These are phyloP conservation scores for Chionoecetes opilio DNA, from an alignment of 1,140 invertebrate species.

Conservation along the genomic window DNA sequence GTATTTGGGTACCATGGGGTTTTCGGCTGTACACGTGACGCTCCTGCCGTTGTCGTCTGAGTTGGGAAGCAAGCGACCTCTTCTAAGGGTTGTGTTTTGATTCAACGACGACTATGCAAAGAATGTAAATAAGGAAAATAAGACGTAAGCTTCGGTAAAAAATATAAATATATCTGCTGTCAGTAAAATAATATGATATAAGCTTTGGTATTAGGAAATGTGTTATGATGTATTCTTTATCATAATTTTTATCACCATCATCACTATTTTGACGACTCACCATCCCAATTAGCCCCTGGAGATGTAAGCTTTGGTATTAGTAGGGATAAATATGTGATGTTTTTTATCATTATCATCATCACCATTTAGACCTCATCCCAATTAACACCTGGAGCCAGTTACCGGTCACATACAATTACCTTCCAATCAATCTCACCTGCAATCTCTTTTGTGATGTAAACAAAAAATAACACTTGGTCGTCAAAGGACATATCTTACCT, in stretches of 20 bases:
- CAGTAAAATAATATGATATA: too few relatives aligned
- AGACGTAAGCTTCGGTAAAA: background rate
- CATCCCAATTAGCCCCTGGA: background rate
- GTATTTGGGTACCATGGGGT: constrained; percentile 66
- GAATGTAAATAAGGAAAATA: background rate
- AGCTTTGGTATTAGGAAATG: too few relatives aligned
- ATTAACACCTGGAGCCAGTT: too few relatives aligned
- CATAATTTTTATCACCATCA: background rate
- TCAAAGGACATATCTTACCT: too few relatives aligned
- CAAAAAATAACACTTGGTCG: too few relatives aligned
- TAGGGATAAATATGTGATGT: too few relatives aligned
- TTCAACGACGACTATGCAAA: constrained; percentile 42
- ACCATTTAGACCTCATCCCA: too few relatives aligned
- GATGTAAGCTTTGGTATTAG: too few relatives aligned
- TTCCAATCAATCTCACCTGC: too few relatives aligned
- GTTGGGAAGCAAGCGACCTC: constrained; percentile 62
- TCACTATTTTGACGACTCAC: background rate
- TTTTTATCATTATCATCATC: too few relatives aligned
- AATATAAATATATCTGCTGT: background rate
- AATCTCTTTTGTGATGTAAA: too few relatives aligned
- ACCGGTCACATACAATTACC: too few relatives aligned
- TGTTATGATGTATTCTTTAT: background rate
- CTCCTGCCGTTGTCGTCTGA: constrained; percentile 68
- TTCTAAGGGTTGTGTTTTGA: constrained; percentile 57
- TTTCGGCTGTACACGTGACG: constrained; percentile 68